Evolutionary conservation across 1,140 invertebrate species (phyloP).

Genomic region (Coboldia fuscipes): DNA sequence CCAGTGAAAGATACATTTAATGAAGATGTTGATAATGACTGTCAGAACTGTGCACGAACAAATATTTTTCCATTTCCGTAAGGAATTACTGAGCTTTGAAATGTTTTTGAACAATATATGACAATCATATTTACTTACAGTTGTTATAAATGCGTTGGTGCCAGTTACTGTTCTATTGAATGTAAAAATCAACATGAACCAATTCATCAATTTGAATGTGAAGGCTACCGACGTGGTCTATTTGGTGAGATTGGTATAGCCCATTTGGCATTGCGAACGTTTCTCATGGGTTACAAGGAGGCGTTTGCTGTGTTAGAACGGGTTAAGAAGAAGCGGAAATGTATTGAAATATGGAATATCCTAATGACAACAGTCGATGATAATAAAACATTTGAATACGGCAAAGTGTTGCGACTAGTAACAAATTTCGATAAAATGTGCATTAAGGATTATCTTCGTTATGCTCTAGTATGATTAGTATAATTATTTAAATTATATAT

Average conservation of each 20-base stretch:
- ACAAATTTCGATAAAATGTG: slow-evolving; percentile 3
- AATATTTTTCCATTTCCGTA: slow-evolving; percentile 3
- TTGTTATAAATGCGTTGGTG: neutral
- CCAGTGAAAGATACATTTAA: slow-evolving; percentile 1
- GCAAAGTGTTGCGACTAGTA: neutral
- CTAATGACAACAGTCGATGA: neutral
- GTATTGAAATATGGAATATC: neutral
- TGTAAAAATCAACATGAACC: slow-evolving; percentile 1
- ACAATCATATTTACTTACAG: no score
- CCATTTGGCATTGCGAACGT: slow-evolving; percentile 2
- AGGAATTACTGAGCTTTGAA: no score
- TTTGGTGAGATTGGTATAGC: slow-evolving; percentile 4
- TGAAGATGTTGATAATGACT: slow-evolving; percentile 3
- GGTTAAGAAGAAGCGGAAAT: neutral
- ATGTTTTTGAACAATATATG: no score
- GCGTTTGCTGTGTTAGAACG: neutral
- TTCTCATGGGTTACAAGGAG: neutral
- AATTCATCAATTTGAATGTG: slow-evolving; percentile 4
- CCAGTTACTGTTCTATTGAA: slow-evolving; percentile 1
- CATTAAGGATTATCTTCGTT: neutral
- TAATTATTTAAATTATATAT: no score
- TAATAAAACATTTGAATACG: neutral
- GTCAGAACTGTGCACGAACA: slow-evolving; percentile 3
- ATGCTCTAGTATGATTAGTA: slow-evolving; percentile 1
- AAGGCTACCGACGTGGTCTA: slow-evolving; percentile 1